Evolutionary conservation across 2,797 vertebrate genomes (phyloP).

Genomic region (Hydrocynus forskahlii): DNA sequence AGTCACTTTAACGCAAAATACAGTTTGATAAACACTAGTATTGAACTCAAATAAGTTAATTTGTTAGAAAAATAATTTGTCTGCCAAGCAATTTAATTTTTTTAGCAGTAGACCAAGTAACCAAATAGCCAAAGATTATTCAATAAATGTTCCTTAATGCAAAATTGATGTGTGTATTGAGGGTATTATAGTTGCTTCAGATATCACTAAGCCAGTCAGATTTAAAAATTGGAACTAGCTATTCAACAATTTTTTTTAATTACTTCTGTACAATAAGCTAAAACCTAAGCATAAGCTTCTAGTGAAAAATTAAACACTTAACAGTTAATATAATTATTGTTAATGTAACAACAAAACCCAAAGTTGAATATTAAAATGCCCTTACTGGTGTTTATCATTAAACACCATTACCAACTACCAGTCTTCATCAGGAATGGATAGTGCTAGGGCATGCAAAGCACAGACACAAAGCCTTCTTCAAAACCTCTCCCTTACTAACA

Average conservation of each 20-base stretch:
- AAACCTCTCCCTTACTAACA: slow-evolving; percentile 7
- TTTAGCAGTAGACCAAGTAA: neutral
- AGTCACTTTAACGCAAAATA: neutral
- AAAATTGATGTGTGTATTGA: neutral
- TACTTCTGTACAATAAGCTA: neutral
- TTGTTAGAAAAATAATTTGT: neutral
- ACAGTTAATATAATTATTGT: neutral
- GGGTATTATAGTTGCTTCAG: neutral
- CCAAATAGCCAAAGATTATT: neutral
- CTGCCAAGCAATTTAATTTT: neutral
- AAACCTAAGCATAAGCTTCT: neutral
- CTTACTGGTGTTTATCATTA: slow-evolving; percentile 21
- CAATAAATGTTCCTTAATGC: neutral
- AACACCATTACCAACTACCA: neutral
- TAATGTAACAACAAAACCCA: neutral
- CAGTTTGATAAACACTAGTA: too few species aligned
- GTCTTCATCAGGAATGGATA: neutral
- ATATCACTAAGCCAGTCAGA: neutral
- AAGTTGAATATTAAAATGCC: neutral
- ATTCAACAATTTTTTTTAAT: neutral
- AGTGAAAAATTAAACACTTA: neutral
- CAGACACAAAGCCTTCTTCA: slow-evolving; percentile 12
- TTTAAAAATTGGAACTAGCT: neutral
- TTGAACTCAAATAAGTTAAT: neutral
- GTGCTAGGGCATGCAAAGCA: neutral